Evolutionary conservation across 2,797 vertebrate genomes (phyloP), one percentile per base, ranked within the genome.

Genomic region (Thamnophis elegans): DNA sequence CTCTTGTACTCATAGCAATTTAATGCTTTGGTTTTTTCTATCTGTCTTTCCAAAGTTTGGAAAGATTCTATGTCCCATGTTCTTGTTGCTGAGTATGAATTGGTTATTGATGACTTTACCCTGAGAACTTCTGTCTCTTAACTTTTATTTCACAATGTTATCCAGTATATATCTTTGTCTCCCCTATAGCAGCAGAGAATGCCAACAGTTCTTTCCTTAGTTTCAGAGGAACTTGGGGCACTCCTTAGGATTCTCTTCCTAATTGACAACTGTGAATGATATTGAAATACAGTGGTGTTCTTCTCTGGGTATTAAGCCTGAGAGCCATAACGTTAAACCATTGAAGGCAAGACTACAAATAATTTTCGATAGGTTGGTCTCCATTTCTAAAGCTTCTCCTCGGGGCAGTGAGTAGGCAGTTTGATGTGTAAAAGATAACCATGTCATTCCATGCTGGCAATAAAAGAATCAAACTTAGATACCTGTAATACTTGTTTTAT

Each of bases 401-500:
- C 26, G 0, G 59, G 82, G 90, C 59, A 91, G 65, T 65, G 47
- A 54, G 59, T 36, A 68, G 59, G 51, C 13, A 1, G 25, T 9
- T 13, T 91, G 90, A 91, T 26, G 42, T 53, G 14, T n/a, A 54
- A 91, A 28, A 90, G 90, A 87, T 91, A 62, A 42, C 58, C 26
- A 54, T 11, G 51, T 47, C 85, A 68, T 87, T 91, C 42, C 13
- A 22, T 53, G 51, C 60, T 86, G n/a, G 51, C 59, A 91, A 55
- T 87, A 91, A 91, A 62, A 85, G 42, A 32, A 60, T 62, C n/a
- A 28, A 9, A 55, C 51, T 87, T 22, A 28, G 8, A 51, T 55
- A 90, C 73, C 26, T 87, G 85, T 55, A 87, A 54, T 54, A 87
- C 85, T 7, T 86, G 90, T 86, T 91, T 91, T 59, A 53, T 86